Evolutionary conservation across 2,797 vertebrate genomes (phyloP).

Genomic region (Micrastur ruficollis): DNA sequence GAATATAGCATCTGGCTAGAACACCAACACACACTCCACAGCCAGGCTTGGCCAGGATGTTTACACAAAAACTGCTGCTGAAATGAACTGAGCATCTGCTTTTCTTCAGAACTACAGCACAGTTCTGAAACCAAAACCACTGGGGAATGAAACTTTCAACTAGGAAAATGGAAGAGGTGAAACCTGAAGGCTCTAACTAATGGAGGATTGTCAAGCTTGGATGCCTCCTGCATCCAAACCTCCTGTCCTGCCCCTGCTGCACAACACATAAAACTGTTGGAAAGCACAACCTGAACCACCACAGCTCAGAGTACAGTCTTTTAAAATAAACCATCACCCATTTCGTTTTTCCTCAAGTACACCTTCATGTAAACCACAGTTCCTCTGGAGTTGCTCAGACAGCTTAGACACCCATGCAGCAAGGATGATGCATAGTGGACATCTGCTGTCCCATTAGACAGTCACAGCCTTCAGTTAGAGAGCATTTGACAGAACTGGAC

Average conservation of each 20-base stretch:
- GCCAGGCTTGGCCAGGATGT: not conserved
- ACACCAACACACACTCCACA: not conserved
- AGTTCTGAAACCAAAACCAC: not conserved
- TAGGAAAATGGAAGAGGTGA: not conserved
- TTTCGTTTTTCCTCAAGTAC: not conserved
- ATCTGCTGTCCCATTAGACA: not conserved
- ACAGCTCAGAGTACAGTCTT: not conserved
- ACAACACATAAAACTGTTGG: not conserved
- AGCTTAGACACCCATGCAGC: not conserved
- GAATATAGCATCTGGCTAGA: not conserved
- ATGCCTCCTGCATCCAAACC: not conserved
- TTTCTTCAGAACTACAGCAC: not conserved
- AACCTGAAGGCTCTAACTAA: not conserved
- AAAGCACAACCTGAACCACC: not conserved
- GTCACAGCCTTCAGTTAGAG: not conserved
- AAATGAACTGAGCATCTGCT: conserved; percentile 7
- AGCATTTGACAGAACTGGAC: not conserved
- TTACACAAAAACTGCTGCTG: not conserved
- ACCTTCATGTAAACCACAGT: not conserved
- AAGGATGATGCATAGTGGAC: not conserved
- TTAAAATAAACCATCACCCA: not conserved
- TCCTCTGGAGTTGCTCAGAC: not conserved
- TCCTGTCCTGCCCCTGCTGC: not conserved
- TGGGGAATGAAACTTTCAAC: not conserved
- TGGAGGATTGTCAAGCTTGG: not conserved